Evolutionary conservation across 2,888 invertebrate species (phyloP).

Genomic region (Therioaphis trifolii): DNA sequence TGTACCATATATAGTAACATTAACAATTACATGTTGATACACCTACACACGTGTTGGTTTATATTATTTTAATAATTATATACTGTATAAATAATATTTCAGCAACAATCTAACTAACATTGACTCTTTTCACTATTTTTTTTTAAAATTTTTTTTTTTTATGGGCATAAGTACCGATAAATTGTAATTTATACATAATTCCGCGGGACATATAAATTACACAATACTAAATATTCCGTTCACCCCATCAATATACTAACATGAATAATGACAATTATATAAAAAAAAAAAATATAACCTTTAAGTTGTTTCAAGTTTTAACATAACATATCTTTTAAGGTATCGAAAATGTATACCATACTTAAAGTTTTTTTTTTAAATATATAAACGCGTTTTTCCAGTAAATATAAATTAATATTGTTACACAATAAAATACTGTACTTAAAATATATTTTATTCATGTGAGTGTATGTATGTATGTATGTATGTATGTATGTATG

Average conservation of each 20-base stretch:
- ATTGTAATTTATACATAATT: conserved; percentile 42
- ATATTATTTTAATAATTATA: conserved; percentile 32
- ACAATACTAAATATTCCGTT: conserved; percentile 47
- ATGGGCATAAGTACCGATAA: conserved; percentile 14
- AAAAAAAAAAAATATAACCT: neutral
- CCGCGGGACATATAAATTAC: conserved; percentile 26
- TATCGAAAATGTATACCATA: neutral
- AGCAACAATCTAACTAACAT: conserved; percentile 63
- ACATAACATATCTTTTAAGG: conserved; percentile 1
- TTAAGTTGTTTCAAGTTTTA: neutral
- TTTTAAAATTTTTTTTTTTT: conserved; percentile 2
- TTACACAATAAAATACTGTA: conserved; percentile 11
- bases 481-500: neutral
- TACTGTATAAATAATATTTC: conserved; percentile 55
- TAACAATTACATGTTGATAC: conserved; percentile 60
- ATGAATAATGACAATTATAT: neutral
- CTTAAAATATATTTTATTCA: neutral
- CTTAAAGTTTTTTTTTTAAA: neutral
- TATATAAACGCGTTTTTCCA: conserved; percentile 1
- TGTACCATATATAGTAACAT: conserved; percentile 59
- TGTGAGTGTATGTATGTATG: neutral
- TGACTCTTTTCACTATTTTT: conserved; percentile 46
- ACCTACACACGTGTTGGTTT: conserved; percentile 60
- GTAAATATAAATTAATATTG: conserved; percentile 18
- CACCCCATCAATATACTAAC: conserved; percentile 23